Base-by-base conservation (phyloP, 1,140 invertebrate species). In the Trichonephila clavipes region DNA sequence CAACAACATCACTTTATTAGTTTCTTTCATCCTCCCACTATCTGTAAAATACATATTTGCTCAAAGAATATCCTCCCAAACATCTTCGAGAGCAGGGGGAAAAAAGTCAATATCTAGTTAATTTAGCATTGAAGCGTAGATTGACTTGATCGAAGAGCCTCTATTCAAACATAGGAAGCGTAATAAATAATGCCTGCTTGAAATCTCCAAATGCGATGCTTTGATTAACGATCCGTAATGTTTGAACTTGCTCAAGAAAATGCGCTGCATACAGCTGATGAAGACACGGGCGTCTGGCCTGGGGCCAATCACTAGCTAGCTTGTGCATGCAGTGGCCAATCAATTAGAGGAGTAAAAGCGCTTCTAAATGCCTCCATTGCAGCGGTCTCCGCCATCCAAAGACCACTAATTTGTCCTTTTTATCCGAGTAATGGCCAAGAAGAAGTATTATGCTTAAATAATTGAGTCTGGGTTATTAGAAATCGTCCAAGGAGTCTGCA, bases 241-340 rank as follows among this genome's bases (percentile, higher is more conserved):
- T 92, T 87, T 87, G 91, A 87, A 66, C 82, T 92, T 72, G 91
- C 66, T 69, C 81, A 92, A 92, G 91, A 92, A 92, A 85, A 61
- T 81, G 81, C 90, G 61, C 81, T 58, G 90, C 72, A 85, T 81
- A 64, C 90, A 92, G 66, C 91, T 87, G 91, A 92, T 92, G 86
- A 92, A 92, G 91, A 92, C 82, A 83, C 61, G 44, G 21, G 10
- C 81, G 69, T 61, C 69, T 92, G 91, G 91, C 91, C 91, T 28
- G 10, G 91, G 91, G 91, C 91, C 91, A 92, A 92, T 92, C 91
- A 92, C 64, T 69, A 18, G 59, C 62, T 62, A 86, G 82, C 58
- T 87, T 62, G 62, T 87, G 82, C 83, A 87, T 92, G 91, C 91
- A 77, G 91, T 92, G 91, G 91, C 91, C 91, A 92, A 92, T 92